Conservation (phyloP, 2,797 vertebrate genomes). For the Sebastes vulpes region DNA sequence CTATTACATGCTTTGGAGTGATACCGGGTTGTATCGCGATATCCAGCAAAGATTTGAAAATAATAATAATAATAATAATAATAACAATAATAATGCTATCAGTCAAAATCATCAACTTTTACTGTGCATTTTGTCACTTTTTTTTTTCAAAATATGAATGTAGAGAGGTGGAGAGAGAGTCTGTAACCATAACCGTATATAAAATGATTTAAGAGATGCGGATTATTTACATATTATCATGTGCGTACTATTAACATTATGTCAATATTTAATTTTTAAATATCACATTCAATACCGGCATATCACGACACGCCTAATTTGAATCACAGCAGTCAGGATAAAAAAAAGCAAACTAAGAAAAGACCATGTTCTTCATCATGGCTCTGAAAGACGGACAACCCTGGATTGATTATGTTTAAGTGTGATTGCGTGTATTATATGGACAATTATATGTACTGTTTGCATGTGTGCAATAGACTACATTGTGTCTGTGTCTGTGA, state of each 20-base stretch:
- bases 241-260: background rate
- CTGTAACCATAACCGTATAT: background rate
- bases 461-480: background rate
- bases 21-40: background rate
- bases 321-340: background rate
- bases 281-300: background rate
- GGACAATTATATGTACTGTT: background rate
- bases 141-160: background rate
- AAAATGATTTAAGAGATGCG: background rate
- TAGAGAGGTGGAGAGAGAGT: background rate
- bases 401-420: background rate
- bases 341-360: conserved; percentile 23
- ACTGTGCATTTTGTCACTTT: background rate
- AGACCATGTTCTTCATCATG: background rate
- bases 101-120: background rate
- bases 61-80: too few relatives aligned
- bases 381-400: background rate
- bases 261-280: background rate
- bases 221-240: background rate
- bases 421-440: background rate
- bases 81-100: background rate
- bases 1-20: too few relatives aligned
- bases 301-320: background rate
- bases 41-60: background rate
- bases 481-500: conserved; percentile 15